These are phyloP conservation scores for Desmodus rotundus DNA, from an alignment of 2,113 vertebrate species.

Conservation along the genomic window DNA sequence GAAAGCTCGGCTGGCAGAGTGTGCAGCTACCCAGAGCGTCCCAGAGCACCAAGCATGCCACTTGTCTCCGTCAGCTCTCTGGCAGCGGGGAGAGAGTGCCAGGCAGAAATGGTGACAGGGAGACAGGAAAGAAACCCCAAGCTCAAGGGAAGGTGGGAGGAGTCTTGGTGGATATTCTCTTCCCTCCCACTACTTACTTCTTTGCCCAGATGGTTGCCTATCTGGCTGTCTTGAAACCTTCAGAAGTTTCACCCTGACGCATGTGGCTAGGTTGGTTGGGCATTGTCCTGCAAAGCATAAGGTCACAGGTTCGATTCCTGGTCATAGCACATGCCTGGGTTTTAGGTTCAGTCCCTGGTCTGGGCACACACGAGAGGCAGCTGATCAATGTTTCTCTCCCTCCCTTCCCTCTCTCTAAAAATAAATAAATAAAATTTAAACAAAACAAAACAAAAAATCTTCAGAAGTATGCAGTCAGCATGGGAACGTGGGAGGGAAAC, in stretches of 20 bases:
- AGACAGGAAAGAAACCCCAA: slow-evolving; percentile 16
- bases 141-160: slow-evolving; percentile 54
- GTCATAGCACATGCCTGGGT: no score
- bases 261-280: no score
- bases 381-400: no score
- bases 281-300: no score
- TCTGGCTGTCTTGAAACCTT: slow-evolving; percentile 56
- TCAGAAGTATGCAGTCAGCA: slow-evolving; percentile 56
- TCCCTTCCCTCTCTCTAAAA: no score
- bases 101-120: slow-evolving; percentile 28
- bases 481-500: no score
- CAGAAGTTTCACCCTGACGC: slow-evolving; percentile 9
- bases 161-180: slow-evolving; percentile 41
- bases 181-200: not conserved
- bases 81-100: not conserved
- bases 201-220: not conserved
- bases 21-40: not conserved
- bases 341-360: no score
- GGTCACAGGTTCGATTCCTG: no score
- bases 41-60: not conserved
- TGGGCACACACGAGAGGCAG: no score
- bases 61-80: not conserved
- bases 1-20: not conserved
- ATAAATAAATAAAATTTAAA: no score
- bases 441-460: no score